Conservation (phyloP, 2,113 vertebrate species). For the Sprattus sprattus region DNA sequence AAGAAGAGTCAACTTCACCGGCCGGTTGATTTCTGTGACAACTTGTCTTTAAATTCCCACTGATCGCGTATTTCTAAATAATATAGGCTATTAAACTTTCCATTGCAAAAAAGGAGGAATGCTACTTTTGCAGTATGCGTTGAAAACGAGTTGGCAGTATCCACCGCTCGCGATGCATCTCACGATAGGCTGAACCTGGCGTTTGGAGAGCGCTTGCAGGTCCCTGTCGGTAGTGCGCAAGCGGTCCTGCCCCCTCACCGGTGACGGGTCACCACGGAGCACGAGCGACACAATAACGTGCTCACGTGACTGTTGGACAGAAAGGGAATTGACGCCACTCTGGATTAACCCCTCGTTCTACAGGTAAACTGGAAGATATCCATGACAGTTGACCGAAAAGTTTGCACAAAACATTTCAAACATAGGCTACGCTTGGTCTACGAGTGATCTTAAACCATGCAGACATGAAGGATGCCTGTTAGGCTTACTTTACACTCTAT, state of each 20-base stretch:
- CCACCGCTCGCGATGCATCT: not conserved
- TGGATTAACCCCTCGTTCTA: not conserved
- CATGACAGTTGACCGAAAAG: not conserved
- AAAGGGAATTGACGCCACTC: slow-evolving; percentile 13
- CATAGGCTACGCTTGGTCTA: not conserved
- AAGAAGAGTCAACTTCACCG: not conserved
- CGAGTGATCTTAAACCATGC: not conserved
- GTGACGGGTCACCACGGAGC: slow-evolving; percentile 8
- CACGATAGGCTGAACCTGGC: not conserved
- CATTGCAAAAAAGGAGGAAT: not conserved
- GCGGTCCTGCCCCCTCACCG: slow-evolving; percentile 8
- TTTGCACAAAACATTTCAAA: not conserved
- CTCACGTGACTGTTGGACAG: slow-evolving; percentile 39
- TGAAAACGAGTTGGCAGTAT: not conserved
- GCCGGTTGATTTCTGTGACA: not conserved
- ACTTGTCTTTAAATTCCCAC: not conserved
- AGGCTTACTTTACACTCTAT: not conserved
- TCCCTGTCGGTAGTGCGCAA: not conserved
- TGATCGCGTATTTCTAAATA: not conserved
- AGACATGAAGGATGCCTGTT: not conserved
- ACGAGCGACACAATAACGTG: slow-evolving; percentile 33
- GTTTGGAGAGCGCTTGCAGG: not conserved
- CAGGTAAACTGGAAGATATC: not conserved
- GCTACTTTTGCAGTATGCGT: not conserved
- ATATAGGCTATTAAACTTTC: not conserved